Percentiles rank a stretch among this genome's conserved stretches.
phyloP scores from a whole-genome alignment of 2,888 invertebrate species.

The Branchipolynoe longqiensis region DNA sequence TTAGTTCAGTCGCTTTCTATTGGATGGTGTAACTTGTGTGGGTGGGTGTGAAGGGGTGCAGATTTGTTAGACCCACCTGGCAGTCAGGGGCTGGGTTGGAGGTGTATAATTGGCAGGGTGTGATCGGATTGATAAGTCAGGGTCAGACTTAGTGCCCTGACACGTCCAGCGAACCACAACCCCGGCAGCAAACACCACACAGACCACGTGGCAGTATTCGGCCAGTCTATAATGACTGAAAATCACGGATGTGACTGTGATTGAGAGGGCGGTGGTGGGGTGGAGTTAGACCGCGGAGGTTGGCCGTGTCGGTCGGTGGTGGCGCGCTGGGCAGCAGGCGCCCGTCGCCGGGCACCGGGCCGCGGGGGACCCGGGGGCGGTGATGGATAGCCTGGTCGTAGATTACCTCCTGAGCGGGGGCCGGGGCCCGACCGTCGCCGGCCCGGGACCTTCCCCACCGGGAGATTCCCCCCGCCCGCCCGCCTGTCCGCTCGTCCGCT shows the following conservation, averaged over 20 bases:
- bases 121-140: conserved; percentile 31
- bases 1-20: too few relatives aligned
- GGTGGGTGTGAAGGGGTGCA: too few relatives aligned
- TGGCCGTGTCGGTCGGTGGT: neutral
- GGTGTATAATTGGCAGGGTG: conserved; percentile 15
- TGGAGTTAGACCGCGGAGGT: neutral
- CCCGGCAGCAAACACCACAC: neutral
- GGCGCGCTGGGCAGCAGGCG: neutral
- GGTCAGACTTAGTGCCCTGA: conserved; percentile 2
- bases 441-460: too few relatives aligned
- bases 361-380: conserved; percentile 14
- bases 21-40: too few relatives aligned
- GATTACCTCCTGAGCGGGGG: too few relatives aligned
- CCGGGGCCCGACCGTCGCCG: too few relatives aligned
- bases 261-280: too few relatives aligned
- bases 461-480: too few relatives aligned
- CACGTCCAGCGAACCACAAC: neutral
- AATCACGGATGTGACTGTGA: too few relatives aligned
- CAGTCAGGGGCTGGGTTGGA: neutral
- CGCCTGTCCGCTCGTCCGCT: neutral
- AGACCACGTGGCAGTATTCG: too few relatives aligned
- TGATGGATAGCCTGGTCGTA: conserved; percentile 16
- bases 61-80: conserved; percentile 12
- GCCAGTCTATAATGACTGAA: too few relatives aligned
- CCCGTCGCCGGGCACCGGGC: neutral